Conservation (phyloP, 2,797 vertebrate genomes). For the Gymnocypris eckloni region DNA sequence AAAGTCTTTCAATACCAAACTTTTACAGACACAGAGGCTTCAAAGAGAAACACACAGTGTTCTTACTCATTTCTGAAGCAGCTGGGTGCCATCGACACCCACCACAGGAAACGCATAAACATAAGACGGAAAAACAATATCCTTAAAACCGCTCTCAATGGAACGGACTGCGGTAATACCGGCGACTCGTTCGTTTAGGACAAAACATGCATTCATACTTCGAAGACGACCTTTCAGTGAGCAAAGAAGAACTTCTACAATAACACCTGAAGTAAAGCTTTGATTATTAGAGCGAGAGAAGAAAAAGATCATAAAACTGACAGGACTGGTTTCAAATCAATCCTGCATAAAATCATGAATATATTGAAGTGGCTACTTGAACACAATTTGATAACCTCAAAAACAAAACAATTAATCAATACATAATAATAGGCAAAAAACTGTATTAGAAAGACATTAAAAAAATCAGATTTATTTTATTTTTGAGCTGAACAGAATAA, state of each 20-base stretch:
- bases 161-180: neutral
- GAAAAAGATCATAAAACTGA: no score
- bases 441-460: neutral
- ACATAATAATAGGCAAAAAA: neutral
- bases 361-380: neutral
- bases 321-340: neutral
- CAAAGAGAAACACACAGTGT: slow-evolving; percentile 33
- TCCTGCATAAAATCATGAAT: neutral
- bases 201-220: slow-evolving; percentile 11
- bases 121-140: slow-evolving; percentile 39
- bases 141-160: slow-evolving; percentile 23
- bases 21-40: slow-evolving; percentile 36
- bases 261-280: neutral
- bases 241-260: neutral
- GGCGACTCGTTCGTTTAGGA: neutral
- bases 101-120: slow-evolving; percentile 46
- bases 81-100: slow-evolving; percentile 45
- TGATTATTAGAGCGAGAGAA: no score
- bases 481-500: neutral
- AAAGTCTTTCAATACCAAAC: slow-evolving; percentile 39
- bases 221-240: neutral
- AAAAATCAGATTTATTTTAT: neutral
- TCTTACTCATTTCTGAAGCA: slow-evolving; percentile 42
- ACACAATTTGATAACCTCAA: neutral
- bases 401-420: neutral